These are phyloP conservation scores for Herminia tarsipennalis DNA, from an alignment of 2,888 invertebrate species.

Conservation along the genomic window DNA sequence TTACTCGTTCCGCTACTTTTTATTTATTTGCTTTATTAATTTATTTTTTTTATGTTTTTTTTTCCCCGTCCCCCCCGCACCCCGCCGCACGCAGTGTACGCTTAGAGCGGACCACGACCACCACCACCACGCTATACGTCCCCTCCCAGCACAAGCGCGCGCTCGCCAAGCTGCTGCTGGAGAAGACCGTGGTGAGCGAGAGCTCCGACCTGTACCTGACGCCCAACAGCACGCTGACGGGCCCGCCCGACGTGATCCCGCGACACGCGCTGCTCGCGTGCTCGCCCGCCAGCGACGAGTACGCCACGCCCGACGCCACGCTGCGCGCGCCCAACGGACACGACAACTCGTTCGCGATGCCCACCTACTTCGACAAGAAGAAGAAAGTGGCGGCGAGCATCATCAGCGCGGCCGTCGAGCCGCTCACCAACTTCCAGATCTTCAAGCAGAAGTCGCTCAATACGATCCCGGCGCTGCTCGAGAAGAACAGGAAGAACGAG, in stretches of 20 bases:
- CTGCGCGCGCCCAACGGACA: slow-evolving; percentile 46
- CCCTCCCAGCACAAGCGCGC: slow-evolving; percentile 55
- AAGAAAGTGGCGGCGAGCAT: slow-evolving; percentile 61
- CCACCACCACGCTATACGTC: slow-evolving; percentile 56
- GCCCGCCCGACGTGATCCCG: slow-evolving; percentile 72
- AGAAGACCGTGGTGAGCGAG: slow-evolving; percentile 57
- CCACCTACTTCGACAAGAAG: slow-evolving; percentile 80
- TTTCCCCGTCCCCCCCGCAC: slow-evolving; percentile 31
- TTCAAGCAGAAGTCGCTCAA: slow-evolving; percentile 81
- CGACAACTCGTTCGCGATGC: slow-evolving; percentile 72
- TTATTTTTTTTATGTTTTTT: slow-evolving; percentile 57
- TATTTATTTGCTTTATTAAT: slow-evolving; percentile 61
- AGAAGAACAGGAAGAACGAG: slow-evolving; percentile 64
- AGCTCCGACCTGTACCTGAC: slow-evolving; percentile 68
- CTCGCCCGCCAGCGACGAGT: slow-evolving; percentile 63
- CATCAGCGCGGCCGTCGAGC: slow-evolving; percentile 64
- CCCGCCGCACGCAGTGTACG: slow-evolving; percentile 59
- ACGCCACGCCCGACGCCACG: slow-evolving; percentile 66
- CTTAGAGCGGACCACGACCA: slow-evolving; percentile 58
- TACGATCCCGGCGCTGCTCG: slow-evolving; percentile 75
- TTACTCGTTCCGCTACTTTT: slow-evolving; percentile 36
- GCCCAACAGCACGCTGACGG: slow-evolving; percentile 65
- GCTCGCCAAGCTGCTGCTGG: slow-evolving; percentile 64
- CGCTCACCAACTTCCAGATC: slow-evolving; percentile 76
- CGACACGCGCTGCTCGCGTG: slow-evolving; percentile 50